Conservation (phyloP, 2,797 vertebrate species). For the Mallotus villosus region DNA sequence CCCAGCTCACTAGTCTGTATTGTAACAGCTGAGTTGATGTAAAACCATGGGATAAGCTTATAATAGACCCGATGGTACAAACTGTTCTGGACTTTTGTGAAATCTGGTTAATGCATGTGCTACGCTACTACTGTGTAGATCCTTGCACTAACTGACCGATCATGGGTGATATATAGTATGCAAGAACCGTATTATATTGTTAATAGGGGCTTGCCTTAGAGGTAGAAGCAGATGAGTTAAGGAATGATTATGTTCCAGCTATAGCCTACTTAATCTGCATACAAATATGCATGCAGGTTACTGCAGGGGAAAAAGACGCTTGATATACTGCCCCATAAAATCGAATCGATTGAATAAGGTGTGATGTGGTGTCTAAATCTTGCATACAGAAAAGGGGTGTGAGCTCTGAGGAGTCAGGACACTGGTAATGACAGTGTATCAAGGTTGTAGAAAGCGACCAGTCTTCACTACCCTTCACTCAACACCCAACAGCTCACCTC, state of each 20-base stretch:
- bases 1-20: not conserved
- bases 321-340: no score
- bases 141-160: conserved; percentile 2
- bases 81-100: not conserved
- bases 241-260: no score
- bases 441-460: no score
- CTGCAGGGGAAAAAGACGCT: no score
- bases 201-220: conserved; percentile 4
- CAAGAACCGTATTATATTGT: not conserved
- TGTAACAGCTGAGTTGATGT: not conserved
- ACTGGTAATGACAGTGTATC: not conserved
- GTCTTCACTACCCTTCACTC: not conserved
- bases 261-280: no score
- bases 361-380: not conserved
- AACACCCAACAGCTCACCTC: conserved; percentile 19
- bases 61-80: not conserved
- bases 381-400: not conserved
- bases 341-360: not conserved
- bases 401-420: not conserved
- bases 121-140: not conserved
- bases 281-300: no score
- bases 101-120: not conserved
- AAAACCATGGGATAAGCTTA: not conserved
- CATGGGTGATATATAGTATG: not conserved
- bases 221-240: not conserved